Base-by-base conservation (phyloP, 2,797 vertebrate species). In the Fundulus diaphanus region DNA sequence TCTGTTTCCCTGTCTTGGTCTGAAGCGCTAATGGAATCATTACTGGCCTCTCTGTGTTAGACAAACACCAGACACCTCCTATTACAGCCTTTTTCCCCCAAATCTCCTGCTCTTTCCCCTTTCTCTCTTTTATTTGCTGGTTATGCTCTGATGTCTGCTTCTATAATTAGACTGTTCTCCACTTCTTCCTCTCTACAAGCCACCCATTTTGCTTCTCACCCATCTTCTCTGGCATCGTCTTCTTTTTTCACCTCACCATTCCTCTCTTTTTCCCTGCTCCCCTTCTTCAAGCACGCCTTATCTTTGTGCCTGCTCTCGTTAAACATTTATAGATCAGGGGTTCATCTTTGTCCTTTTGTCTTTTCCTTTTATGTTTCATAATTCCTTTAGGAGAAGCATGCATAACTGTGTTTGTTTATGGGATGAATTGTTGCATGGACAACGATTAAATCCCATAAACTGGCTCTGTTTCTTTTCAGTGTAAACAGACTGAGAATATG, bases 11-110 rank as follows among this genome's bases (percentile, higher is more conserved):
- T 68, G 29, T 79, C 81, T 84, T 15, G 13, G 83, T 85, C 82
- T 89, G 86, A 93, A 92, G 93, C 89, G 87, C 92, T 95, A 95
- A 96, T 95, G 94, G 92, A 93, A 90, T 95, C 94, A 95, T 96
- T 95, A 96, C 90, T 90, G 78, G 82, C 87, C 88, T 86, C 88
- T 90, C 85, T 90, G 86, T 89, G 90, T 93, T 93, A 93, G 91
- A 93, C 92, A 93, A 93, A 93, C 92, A 93, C 88, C 92, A 94
- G 92, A 92, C 92, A 92, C 91, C 89, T 90, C 89, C 92, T 93
- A 93, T 93, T 93, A 94, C 79, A 51, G 84, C 87, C 82, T 68
- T 85, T 90, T 66, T 24, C n/a, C 31, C 68, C 81, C 68, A 88
- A 75, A 85, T 88, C 85, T 84, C 86, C 72, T 82, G 68, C 89